phyloP scores from a whole-genome alignment of 2,113 vertebrate genomes.

The Phasianus colchicus region DNA sequence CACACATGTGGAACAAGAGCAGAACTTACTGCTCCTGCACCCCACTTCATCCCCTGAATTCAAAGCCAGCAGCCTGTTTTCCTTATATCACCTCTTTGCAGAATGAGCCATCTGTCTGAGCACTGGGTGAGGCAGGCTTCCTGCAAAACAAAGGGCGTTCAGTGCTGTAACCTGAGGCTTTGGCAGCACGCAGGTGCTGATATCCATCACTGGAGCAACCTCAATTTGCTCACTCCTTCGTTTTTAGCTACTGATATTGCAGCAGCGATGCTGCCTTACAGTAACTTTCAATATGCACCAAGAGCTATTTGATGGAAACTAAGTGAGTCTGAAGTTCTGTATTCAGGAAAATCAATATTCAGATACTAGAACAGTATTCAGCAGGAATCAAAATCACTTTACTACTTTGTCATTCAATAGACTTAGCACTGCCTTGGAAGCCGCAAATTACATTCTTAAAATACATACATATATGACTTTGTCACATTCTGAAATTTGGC shows the following conservation, averaged over 20 bases:
- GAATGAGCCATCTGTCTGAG: accelerated
- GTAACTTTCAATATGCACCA: background rate
- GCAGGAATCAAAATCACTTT: background rate
- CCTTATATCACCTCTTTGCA: background rate
- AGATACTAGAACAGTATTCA: background rate
- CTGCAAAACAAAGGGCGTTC: background rate
- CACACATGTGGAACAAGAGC: accelerated
- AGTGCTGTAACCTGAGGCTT: accelerated
- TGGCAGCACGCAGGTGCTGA: background rate
- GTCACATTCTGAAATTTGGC: background rate
- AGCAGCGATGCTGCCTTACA: background rate
- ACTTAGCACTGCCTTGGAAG: background rate
- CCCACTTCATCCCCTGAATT: background rate
- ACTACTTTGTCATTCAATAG: background rate
- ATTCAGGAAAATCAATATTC: background rate
- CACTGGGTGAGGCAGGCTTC: background rate
- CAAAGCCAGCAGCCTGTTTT: background rate
- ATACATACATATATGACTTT: background rate
- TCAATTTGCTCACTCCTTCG: accelerated
- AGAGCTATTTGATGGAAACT: background rate
- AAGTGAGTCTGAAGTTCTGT: background rate
- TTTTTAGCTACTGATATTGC: background rate
- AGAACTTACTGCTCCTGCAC: background rate
- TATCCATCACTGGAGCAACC: accelerated
- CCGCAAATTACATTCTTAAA: background rate